Conservation (phyloP, 2,888 invertebrate species). For the Drosophila pegasa region DNA sequence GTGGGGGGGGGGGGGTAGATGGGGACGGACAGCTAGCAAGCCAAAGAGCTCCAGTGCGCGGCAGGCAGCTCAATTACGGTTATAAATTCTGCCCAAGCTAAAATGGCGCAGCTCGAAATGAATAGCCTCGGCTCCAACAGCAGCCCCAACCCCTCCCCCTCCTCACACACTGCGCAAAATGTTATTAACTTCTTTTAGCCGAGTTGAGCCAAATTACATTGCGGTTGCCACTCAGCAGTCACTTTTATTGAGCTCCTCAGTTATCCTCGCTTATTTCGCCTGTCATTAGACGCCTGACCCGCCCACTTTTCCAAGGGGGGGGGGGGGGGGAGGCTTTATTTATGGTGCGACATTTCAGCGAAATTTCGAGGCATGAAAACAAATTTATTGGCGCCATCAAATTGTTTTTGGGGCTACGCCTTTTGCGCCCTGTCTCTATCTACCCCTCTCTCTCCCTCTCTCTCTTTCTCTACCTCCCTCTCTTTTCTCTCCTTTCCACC, state of each 20-base stretch:
- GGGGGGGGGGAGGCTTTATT: slow-evolving; percentile 50
- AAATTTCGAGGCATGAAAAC: slow-evolving; percentile 68
- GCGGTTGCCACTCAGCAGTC: slow-evolving; percentile 74
- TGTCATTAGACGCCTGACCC: slow-evolving; percentile 43
- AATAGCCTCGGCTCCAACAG: slow-evolving; percentile 55
- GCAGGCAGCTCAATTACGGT: slow-evolving; percentile 76
- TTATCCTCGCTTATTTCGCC: slow-evolving; percentile 19
- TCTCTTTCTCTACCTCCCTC: not conserved
- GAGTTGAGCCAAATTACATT: slow-evolving; percentile 80
- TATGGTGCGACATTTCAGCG: slow-evolving; percentile 75
- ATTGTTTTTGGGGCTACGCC: slow-evolving; percentile 60
- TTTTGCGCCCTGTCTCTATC: slow-evolving; percentile 19
- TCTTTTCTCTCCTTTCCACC: not conserved
- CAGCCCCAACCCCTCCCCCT: not conserved
- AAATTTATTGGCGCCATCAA: slow-evolving; percentile 77
- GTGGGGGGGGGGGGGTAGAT: not conserved
- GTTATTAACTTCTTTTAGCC: slow-evolving; percentile 79
- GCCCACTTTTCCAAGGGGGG: slow-evolving; percentile 8
- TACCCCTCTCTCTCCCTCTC: not conserved
- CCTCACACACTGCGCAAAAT: slow-evolving; percentile 54
- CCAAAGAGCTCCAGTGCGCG: slow-evolving; percentile 13
- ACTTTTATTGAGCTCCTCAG: slow-evolving; percentile 62
- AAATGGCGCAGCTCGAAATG: slow-evolving; percentile 76
- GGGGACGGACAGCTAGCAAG: slow-evolving; percentile 2
- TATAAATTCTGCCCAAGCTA: slow-evolving; percentile 74